Conservation (phyloP, 2,797 vertebrate genomes). For the Manis pentadactyla region DNA sequence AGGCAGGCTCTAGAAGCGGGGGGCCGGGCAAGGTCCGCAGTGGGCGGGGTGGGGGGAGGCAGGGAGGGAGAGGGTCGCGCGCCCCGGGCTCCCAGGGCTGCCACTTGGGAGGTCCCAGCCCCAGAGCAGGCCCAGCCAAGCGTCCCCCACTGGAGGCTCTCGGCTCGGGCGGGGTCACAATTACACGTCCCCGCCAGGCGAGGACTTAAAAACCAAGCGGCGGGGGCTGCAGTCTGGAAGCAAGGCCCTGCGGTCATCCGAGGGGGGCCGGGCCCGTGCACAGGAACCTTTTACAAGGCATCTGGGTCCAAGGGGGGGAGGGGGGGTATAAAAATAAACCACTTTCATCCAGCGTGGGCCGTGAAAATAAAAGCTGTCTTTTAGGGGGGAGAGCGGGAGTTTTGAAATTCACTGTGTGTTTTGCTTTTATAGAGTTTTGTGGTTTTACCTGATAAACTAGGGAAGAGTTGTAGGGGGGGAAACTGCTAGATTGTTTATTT, state of each 20-base stretch:
- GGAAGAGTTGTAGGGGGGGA: neutral
- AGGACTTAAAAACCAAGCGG: constrained; percentile 65
- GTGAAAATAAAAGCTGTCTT: constrained; percentile 71
- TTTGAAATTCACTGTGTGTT: constrained; percentile 68
- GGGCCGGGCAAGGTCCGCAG: neutral
- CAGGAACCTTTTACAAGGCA: constrained; percentile 73
- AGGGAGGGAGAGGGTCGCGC: neutral
- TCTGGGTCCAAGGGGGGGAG: constrained; percentile 50
- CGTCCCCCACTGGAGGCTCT: constrained; percentile 85
- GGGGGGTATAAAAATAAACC: constrained; percentile 67
- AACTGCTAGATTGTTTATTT: neutral
- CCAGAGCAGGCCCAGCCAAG: constrained; percentile 81
- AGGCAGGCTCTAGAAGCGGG: neutral
- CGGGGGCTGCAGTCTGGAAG: constrained; percentile 74
- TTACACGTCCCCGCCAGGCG: constrained; percentile 85
- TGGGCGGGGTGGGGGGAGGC: constrained; percentile 2
- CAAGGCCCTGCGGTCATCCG: constrained; percentile 72
- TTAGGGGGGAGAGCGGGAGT: constrained; percentile 58
- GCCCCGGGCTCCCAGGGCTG: constrained; percentile 72
- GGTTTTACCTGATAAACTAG: constrained; percentile 11
- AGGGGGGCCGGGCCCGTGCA: constrained; percentile 10
- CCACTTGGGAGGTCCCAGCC: constrained; percentile 93
- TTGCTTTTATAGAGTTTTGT: constrained; percentile 50
- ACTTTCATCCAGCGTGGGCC: constrained; percentile 66
- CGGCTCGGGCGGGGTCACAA: constrained; percentile 86